Evolutionary conservation across 2,113 vertebrate genomes (phyloP).

Genomic region (Poeciliopsis prolifica): DNA sequence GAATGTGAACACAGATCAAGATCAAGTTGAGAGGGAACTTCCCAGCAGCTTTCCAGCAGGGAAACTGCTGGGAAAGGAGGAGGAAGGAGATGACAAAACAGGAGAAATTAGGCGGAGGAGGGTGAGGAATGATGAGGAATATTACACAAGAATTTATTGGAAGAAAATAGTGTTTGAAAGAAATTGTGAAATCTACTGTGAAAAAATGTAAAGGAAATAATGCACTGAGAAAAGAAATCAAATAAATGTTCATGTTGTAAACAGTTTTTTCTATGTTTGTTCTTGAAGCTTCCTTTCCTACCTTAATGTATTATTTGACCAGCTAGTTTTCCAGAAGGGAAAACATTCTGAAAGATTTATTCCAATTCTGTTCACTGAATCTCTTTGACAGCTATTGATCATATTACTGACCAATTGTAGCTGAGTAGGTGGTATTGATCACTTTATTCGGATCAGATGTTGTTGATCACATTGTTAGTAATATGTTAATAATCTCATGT

Average conservation of each 20-base stretch:
- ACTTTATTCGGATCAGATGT: too few relatives aligned
- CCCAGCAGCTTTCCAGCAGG: too few relatives aligned
- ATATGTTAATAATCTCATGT: too few relatives aligned
- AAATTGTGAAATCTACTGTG: background rate
- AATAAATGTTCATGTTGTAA: background rate
- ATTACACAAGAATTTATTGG: background rate
- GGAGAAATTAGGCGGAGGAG: background rate
- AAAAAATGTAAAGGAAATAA: background rate
- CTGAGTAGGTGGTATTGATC: too few relatives aligned
- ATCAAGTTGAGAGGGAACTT: accelerated
- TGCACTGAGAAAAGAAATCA: background rate
- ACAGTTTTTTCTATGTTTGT: background rate
- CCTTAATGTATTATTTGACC: background rate
- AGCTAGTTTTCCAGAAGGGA: background rate
- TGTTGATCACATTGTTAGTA: too few relatives aligned
- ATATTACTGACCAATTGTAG: too few relatives aligned
- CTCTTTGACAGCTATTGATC: too few relatives aligned
- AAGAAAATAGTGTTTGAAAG: background rate
- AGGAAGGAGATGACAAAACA: background rate
- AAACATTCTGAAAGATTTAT: background rate
- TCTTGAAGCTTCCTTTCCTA: background rate
- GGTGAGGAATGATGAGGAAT: too few relatives aligned
- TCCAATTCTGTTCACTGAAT: too few relatives aligned
- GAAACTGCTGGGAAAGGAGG: accelerated
- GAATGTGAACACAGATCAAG: background rate